Conservation (phyloP, 2,113 vertebrate species). For the Halichoeres trimaculatus region DNA sequence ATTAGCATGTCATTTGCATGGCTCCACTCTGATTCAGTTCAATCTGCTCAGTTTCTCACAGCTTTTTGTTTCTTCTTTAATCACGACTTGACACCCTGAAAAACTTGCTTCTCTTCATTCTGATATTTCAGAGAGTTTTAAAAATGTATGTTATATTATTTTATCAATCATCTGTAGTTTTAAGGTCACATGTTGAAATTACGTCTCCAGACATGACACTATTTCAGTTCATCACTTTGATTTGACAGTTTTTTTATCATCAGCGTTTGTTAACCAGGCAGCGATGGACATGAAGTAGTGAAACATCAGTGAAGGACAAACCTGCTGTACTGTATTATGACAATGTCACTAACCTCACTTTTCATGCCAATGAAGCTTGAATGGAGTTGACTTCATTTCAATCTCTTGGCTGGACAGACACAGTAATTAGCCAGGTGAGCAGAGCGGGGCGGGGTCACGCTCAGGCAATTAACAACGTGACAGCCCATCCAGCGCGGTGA, state of each 20-base stretch:
- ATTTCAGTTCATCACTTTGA: background rate
- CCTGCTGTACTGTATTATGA: conserved; percentile 41
- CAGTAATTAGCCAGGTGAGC: conserved; percentile 81
- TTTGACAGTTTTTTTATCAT: background rate
- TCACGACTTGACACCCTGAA: conserved; percentile 7
- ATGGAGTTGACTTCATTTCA: conserved; percentile 62
- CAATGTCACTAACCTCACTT: conserved; percentile 68
- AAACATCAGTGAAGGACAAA: conserved; percentile 66
- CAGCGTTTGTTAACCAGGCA: conserved; percentile 3
- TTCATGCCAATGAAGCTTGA: conserved; percentile 65
- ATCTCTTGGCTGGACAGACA: conserved; percentile 69
- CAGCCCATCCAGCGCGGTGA: conserved; percentile 67
- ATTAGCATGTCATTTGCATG: conserved; percentile 70
- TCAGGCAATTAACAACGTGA: conserved; percentile 81
- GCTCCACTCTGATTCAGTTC: conserved; percentile 50
- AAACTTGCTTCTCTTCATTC: conserved; percentile 14
- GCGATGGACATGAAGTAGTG: background rate
- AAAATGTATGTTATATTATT: no score
- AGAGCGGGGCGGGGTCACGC: conserved; percentile 66
- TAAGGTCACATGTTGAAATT: background rate
- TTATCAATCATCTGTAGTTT: no score
- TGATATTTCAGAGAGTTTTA: no score
- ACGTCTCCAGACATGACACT: background rate
- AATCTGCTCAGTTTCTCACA: conserved; percentile 24
- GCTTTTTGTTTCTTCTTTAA: background rate